Conservation (phyloP, 2,113 vertebrate species). For the Bubo bubo region DNA sequence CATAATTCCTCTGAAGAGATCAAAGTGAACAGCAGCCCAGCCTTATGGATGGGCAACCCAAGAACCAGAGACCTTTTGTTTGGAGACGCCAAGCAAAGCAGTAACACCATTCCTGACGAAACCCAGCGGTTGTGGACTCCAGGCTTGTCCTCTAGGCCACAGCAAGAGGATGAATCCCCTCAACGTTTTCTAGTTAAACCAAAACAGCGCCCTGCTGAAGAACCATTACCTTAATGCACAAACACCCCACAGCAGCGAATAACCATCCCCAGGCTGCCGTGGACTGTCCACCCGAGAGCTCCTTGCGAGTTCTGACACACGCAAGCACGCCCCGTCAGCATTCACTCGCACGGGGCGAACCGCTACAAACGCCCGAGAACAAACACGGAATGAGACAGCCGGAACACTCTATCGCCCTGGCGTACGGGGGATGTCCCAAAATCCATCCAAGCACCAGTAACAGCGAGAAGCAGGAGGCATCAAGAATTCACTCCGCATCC, state of each 20-base stretch:
- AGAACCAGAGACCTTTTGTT: not conserved
- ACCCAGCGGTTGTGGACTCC: too few species aligned
- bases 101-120: not conserved
- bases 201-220: not conserved
- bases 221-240: rapidly evolving
- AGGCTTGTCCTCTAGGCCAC: too few species aligned
- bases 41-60: not conserved
- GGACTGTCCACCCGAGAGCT: not conserved
- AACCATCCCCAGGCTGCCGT: not conserved
- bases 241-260: not conserved
- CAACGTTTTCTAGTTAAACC: not conserved
- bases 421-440: not conserved
- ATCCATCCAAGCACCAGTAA: not conserved
- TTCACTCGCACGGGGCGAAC: rapidly evolving
- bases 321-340: not conserved
- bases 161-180: not conserved
- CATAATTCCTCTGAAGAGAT: not conserved
- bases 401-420: not conserved
- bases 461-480: not conserved
- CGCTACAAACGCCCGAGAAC: not conserved
- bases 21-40: not conserved
- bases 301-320: not conserved
- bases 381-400: not conserved
- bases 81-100: not conserved
- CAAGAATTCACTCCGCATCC: not conserved